Conservation (phyloP, 2,113 vertebrate species). For the Eidolon helvum region DNA sequence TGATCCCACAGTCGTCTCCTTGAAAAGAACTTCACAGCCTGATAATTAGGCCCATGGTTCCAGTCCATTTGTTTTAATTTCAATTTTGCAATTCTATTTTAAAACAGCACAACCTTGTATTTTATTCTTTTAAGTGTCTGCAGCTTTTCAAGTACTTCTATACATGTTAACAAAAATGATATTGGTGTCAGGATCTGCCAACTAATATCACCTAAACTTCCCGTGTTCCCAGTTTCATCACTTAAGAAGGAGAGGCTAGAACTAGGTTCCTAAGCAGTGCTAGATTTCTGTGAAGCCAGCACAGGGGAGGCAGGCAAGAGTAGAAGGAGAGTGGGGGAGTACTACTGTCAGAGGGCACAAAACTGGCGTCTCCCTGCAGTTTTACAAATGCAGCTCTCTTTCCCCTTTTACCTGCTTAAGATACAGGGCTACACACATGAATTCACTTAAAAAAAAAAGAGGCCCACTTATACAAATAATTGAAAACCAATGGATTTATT, state of each 20-base stretch:
- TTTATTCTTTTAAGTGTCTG: neutral
- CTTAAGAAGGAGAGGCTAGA: neutral
- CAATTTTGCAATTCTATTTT: neutral
- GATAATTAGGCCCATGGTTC: neutral
- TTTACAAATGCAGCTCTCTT: neutral
- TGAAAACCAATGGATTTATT: neutral
- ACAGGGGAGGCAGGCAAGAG: neutral
- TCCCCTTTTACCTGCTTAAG: neutral
- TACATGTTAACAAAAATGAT: neutral
- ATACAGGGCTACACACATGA: neutral
- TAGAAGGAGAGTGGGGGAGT: neutral
- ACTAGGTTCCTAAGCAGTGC: neutral
- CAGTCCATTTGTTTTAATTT: neutral
- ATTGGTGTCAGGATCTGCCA: neutral
- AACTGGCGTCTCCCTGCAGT: neutral
- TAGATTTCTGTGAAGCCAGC: neutral
- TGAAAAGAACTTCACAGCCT: neutral
- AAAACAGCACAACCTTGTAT: neutral
- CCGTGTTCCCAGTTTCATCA: neutral
- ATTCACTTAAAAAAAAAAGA: neutral
- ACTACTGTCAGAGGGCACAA: neutral
- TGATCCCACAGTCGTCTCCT: neutral
- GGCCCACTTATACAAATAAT: neutral
- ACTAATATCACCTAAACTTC: neutral
- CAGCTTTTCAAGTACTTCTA: neutral